Evolutionary conservation across 2,888 invertebrate genomes (phyloP), one percentile per base, ranked within the genome.

Genomic region (Tachina grossa): DNA sequence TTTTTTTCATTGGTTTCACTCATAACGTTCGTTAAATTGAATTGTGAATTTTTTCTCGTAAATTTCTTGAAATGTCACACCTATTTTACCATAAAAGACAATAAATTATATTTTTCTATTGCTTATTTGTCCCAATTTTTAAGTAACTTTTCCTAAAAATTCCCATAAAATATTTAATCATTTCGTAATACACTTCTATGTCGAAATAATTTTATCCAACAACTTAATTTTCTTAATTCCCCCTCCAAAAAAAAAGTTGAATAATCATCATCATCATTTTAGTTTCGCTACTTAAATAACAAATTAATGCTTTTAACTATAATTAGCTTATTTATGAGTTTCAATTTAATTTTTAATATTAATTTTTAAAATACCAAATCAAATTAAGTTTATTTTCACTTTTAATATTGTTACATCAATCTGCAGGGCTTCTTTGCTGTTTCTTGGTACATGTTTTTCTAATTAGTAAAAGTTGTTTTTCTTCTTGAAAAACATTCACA

Each of bases 271-370:
- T n/a, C n/a, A n/a, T 19, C 47, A 16, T 49, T 59, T 49, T 9
- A 16, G 1, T 41, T 45, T 19, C 41, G 8, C 47, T 10, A 19
- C n/a, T 78, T 61, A 61, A 69, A 69, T 69, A 51, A 78, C 69
- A 78, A 69, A 78, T 69, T 61, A 78, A 61, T 78, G 78, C 78
- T 78, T 78, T 68, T 69, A 69, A 69, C 78, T 69, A 31, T 78
- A 78, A 78, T 61, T 69, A 45, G 59, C 9, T 78, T 59, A 59
- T 78, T 68, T 69, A 69, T 69, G 51, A 43, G 13, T 49, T 78
- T 69, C 19, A 59, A 77, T 57, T 77, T 22, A 49, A 68, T 22
- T 77, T 68, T 63, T 51, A 41, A 45, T 51, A 13, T 51, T 39
- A 41, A 41, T 41, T 14, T 53, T 39, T 41, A 39, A 59, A 61